Base-by-base conservation (phyloP, 2,113 vertebrate species). In the Theristicus caerulescens region DNA sequence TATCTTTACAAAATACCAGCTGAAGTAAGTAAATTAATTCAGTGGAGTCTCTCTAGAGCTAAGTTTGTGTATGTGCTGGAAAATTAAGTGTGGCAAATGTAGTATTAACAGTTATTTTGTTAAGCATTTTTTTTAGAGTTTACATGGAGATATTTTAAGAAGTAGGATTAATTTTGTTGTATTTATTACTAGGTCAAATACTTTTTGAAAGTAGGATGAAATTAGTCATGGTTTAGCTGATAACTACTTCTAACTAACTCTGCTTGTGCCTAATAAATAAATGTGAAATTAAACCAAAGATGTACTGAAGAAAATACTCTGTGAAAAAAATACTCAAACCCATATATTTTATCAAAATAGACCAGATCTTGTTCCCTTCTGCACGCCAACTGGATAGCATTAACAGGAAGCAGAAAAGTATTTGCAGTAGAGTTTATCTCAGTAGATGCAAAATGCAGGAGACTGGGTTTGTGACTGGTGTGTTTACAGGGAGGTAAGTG, bases 11-110 rank as follows among this genome's bases (percentile, higher is more conserved):
- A 71, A 90, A 66, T 73, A 55, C 20, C 29, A 36, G 64, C 65
- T 94, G n/a, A 90, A 96, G 59, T 85, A 88, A 91, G 62, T 88
- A 79, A 88, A 96, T 94, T 94, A 91, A 94, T 88, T 95, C 91
- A 82, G 21, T 52, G 34, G 32, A 94, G 25, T 88, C 57, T 91
- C 84, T 82, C 9, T 51, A 59, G 67, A 93, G 59, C 67, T 83
- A 59, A 64, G 64, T 81, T 83, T 86, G 7, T 73, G 58, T 91
- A 52, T 89, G 19, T 91, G 64, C 76, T 96, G 29, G 72, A 93
- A 95, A 88, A 88, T 74, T 42, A 90, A 84, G 59, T 78, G 69
- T 90, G 72, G 52, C 65, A 84, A 86, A 84, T 83, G n/a, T 74
- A n/a, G 59, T 84, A 81, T 90, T 83, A 93, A 44, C 1, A 3